Evolutionary conservation across 2,888 invertebrate genomes (phyloP), one percentile per base, ranked within the genome.

Genomic region (Scaptomyza flava): DNA sequence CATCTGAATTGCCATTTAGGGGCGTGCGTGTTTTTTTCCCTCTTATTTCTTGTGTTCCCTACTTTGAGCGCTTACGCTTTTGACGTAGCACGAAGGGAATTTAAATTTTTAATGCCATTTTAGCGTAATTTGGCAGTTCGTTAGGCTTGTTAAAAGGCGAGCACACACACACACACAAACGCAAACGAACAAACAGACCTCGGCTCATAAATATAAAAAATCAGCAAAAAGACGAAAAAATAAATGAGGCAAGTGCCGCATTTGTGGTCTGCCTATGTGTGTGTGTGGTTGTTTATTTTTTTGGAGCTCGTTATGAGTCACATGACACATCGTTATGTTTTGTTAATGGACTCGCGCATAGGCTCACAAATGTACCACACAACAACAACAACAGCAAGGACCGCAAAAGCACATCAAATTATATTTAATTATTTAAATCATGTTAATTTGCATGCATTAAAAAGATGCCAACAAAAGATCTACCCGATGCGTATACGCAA

Each of bases 261-360:
- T 68, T 79, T 87, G 87, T 60, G 82, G 87, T 76, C 46, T 50
- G 57, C 46, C 74, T 50, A 47, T 54, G 51, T 56, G 38, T 56
- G 34, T 65, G 17, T n/a, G n/a, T 45, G 42, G 54, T 48, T 68
- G 41, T 60, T 70, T 71, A 50, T 64, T 58, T 59, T 69, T 54
- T 68, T 59, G 64, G 52, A 57, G 72, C 72, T 79, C 78, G 76
- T 80, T 88, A 79, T 80, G 83, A 79, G 77, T 82, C 80, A 76
- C 81, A 80, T 89, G 89, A 89, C 89, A 90, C 87, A 88, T 89
- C 89, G 89, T 90, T 89, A 89, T 88, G 89, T 80, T 83, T 85
- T 87, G 89, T 89, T 89, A 89, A 89, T 90, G 88, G 88, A 88
- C 85, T 80, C 68, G 65, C 66, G 66, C 71, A 54, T 57, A 64